Evolutionary conservation across 2,888 invertebrate species (phyloP).

Genomic region (Cordilura impudica): DNA sequence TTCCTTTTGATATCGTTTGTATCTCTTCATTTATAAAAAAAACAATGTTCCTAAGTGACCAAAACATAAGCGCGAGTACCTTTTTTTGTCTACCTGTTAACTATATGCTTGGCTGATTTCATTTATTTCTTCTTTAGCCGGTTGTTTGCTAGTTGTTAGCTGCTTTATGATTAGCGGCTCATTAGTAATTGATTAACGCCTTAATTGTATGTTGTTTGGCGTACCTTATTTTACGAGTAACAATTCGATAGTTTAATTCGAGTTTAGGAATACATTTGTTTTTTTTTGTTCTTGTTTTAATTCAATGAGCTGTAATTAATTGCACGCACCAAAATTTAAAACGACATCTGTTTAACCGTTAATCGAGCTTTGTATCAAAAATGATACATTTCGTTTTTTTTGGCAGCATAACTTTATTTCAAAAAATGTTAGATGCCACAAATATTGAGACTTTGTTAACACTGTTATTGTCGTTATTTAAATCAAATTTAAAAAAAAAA

Average conservation of each 20-base stretch:
- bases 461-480: too few species aligned
- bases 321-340: constrained; percentile 60
- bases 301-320: constrained; percentile 54
- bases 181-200: constrained; percentile 66
- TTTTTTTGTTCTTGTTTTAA: constrained; percentile 15
- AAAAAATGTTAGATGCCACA: too few species aligned
- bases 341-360: constrained; percentile 17
- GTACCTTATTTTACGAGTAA: constrained; percentile 11
- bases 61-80: not conserved
- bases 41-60: not conserved
- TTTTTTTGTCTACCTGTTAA: not conserved
- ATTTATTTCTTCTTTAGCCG: not conserved
- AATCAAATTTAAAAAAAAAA: too few species aligned
- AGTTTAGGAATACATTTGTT: constrained; percentile 36
- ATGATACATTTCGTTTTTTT: too few species aligned
- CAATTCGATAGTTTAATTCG: constrained; percentile 24
- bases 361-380: too few species aligned
- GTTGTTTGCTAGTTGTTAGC: constrained; percentile 6
- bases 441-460: too few species aligned
- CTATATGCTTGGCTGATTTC: not conserved
- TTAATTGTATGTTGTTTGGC: constrained; percentile 45
- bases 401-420: too few species aligned
- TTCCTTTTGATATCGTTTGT: not conserved
- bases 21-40: not conserved
- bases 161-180: constrained; percentile 67